phyloP scores from a whole-genome alignment of 2,888 invertebrate species.

The Pachycephus smyrnensis region DNA sequence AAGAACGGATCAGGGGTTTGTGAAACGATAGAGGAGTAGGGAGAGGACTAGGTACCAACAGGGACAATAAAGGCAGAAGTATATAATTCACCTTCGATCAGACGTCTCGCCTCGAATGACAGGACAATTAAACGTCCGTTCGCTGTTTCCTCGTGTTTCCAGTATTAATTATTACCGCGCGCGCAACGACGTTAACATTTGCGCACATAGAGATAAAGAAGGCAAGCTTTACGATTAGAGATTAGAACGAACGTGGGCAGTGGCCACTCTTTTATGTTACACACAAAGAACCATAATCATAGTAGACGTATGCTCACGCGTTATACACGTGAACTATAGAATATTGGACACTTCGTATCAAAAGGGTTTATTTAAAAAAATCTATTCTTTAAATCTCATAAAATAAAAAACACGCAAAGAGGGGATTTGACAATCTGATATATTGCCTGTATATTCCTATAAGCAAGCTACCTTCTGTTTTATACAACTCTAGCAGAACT shows the following conservation, averaged over 20 bases:
- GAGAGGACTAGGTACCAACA: not conserved
- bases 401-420: not conserved
- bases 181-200: constrained; percentile 1
- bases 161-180: not conserved
- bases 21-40: not conserved
- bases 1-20: not conserved
- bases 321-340: not conserved
- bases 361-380: not conserved
- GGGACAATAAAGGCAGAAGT: constrained; percentile 9
- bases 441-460: not conserved
- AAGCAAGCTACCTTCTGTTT: not conserved
- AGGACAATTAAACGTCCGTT: not conserved
- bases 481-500: not conserved
- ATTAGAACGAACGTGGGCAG: constrained; percentile 1
- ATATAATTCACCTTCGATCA: not conserved
- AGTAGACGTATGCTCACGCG: not conserved
- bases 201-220: constrained; percentile 2
- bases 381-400: not conserved
- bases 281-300: not conserved
- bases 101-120: not conserved
- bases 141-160: not conserved
- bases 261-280: not conserved
- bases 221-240: not conserved
- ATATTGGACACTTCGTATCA: not conserved
- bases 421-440: not conserved